Base-by-base conservation (phyloP, 2,113 vertebrate genomes). In the Seriola rivoliana region DNA sequence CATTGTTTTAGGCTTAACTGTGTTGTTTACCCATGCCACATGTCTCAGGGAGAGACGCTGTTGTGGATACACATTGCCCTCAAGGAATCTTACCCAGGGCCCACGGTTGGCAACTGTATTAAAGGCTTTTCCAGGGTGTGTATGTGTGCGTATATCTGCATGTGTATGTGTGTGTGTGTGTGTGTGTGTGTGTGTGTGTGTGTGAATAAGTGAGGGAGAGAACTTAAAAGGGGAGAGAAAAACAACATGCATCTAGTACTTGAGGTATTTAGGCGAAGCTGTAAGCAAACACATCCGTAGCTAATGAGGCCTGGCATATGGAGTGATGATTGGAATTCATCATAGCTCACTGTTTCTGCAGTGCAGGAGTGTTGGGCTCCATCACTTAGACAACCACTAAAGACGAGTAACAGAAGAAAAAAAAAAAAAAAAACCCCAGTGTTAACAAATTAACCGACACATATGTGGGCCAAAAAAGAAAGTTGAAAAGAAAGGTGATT, bases 21-120 rank as follows among this genome's bases (percentile, higher is more conserved):
- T 90, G 94, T 94, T 95, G 94, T 95, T 95, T 95, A 95, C 94
- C 94, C 91, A 95, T 74, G 88, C 93, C 94, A 94, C 94, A 94
- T 94, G 94, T 94, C 93, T 93, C 88, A 93, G 94, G 88, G 92
- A 94, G 87, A 90, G 81, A 89, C 91, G 84, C 92, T 90, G 91
- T 90, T 92, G 91, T 93, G 92, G 91, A 86, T 93, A 93, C 91
- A 93, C 92, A 95, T 89, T 71, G 87, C 91, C 93, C 92, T 93
- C 88, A 81, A 93, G 94, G 90, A 93, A 93, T 93, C 90, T 91
- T 89, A 94, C 88, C 92, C 89, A 85, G 84, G 92, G 93, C 93
- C 86, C 72, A 60, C 42, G 79, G 80, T 93, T 94, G 93, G 93
- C 93, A 93, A 90, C 89, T 83, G 89, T 93, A 92, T 92, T 87